Conservation (phyloP, 1,140 invertebrate species). For the Pantala flavescens region DNA sequence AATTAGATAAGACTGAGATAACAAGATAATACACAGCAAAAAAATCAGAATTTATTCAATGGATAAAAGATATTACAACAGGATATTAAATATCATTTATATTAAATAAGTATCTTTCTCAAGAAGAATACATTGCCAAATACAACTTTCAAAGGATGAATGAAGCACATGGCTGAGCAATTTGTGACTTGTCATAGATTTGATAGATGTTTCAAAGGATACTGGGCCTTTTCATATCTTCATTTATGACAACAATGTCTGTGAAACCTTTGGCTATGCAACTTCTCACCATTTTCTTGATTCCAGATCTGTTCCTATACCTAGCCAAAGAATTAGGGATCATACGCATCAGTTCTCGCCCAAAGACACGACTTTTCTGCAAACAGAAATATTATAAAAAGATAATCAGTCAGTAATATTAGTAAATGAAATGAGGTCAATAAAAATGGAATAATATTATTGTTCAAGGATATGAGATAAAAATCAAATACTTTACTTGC, state of each 20-base stretch:
- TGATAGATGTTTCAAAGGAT: slow-evolving; percentile 32
- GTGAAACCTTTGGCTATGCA: slow-evolving; percentile 69
- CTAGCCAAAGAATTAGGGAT: slow-evolving; percentile 81
- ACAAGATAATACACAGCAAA: background rate
- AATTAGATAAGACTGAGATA: background rate
- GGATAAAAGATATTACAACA: no score
- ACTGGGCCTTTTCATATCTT: slow-evolving; percentile 82
- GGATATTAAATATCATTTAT: no score
- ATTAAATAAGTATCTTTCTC: no score
- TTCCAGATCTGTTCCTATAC: slow-evolving; percentile 69
- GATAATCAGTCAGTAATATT: background rate
- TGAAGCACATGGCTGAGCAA: no score
- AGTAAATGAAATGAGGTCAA: background rate
- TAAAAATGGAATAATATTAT: background rate
- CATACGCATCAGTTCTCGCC: slow-evolving; percentile 76
- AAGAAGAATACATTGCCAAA: no score
- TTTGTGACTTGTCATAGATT: no score
- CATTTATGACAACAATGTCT: slow-evolving; percentile 87
- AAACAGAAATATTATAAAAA: slow-evolving; percentile 26
- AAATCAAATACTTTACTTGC: background rate
- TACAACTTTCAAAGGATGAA: no score
- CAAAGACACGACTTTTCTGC: slow-evolving; percentile 83
- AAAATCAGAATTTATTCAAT: no score
- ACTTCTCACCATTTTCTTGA: slow-evolving; percentile 86
- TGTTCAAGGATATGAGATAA: background rate